phyloP scores from a whole-genome alignment of 2,113 vertebrate species.

The Eidolon helvum region DNA sequence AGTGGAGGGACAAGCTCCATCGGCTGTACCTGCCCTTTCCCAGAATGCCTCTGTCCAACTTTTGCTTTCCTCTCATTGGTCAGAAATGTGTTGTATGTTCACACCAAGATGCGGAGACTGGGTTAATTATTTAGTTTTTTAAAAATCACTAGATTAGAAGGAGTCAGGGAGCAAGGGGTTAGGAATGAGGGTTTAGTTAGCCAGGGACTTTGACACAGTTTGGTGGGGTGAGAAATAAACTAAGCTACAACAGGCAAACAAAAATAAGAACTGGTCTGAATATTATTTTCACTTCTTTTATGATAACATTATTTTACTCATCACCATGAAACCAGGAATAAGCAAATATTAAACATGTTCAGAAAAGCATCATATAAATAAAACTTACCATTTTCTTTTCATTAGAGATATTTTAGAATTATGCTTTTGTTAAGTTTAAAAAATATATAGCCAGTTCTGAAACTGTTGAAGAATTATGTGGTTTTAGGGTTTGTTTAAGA shows the following conservation, averaged over 20 bases:
- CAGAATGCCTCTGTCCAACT: background rate
- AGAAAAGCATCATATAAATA: background rate
- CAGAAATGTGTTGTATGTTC: background rate
- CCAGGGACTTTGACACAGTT: background rate
- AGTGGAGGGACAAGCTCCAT: background rate
- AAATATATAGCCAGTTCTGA: background rate
- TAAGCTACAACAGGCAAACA: background rate
- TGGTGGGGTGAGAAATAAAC: background rate
- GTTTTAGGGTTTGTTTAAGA: background rate
- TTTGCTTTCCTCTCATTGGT: background rate
- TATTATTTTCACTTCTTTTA: background rate
- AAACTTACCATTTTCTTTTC: background rate
- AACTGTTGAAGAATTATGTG: background rate
- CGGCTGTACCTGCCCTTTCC: background rate
- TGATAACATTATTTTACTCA: background rate
- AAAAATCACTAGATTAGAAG: background rate
- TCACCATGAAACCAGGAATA: background rate
- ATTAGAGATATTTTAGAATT: conserved; percentile 3
- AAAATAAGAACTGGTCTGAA: background rate
- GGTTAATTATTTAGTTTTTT: background rate
- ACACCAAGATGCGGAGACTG: background rate
- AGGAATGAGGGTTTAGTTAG: background rate
- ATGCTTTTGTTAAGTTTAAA: background rate
- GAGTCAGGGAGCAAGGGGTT: background rate
- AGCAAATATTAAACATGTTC: background rate